Evolutionary conservation across 2,113 vertebrate species (phyloP).

Genomic region (Anas platyrhynchos): DNA sequence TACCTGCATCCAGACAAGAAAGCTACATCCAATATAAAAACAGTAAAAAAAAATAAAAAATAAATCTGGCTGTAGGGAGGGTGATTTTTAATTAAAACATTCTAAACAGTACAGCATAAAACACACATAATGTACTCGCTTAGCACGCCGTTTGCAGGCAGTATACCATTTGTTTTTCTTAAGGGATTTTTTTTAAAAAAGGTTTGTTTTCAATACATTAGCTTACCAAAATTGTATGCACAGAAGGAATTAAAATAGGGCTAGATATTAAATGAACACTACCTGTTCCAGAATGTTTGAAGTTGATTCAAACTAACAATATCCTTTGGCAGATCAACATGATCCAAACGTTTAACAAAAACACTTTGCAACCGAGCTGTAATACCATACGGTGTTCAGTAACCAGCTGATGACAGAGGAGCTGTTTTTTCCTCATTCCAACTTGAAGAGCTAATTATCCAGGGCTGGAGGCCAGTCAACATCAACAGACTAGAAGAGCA

Average conservation of each 20-base stretch:
- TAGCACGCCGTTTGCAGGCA: neutral
- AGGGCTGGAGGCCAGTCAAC: conserved; percentile 95
- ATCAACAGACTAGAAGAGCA: conserved; percentile 88
- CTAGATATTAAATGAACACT: neutral
- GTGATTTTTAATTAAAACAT: neutral
- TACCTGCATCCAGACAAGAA: neutral
- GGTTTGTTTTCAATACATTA: neutral
- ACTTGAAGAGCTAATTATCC: conserved; percentile 75
- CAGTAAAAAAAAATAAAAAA: neutral
- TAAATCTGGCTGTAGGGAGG: neutral
- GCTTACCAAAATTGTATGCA: neutral
- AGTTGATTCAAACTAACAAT: neutral
- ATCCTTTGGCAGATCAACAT: conserved; percentile 71
- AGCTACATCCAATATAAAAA: neutral
- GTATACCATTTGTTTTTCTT: neutral
- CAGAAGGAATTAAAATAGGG: neutral
- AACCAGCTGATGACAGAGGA: neutral
- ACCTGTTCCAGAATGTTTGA: conserved; percentile 48
- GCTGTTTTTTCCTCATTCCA: neutral
- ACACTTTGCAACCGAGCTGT: neutral
- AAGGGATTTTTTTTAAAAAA: neutral
- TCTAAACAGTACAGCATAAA: neutral
- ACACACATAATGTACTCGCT: neutral
- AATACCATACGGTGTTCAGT: neutral
- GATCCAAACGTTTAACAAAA: conserved; percentile 67